phyloP scores from a whole-genome alignment of 2,113 vertebrate species.

The Leptobrachium ailaonicum region DNA sequence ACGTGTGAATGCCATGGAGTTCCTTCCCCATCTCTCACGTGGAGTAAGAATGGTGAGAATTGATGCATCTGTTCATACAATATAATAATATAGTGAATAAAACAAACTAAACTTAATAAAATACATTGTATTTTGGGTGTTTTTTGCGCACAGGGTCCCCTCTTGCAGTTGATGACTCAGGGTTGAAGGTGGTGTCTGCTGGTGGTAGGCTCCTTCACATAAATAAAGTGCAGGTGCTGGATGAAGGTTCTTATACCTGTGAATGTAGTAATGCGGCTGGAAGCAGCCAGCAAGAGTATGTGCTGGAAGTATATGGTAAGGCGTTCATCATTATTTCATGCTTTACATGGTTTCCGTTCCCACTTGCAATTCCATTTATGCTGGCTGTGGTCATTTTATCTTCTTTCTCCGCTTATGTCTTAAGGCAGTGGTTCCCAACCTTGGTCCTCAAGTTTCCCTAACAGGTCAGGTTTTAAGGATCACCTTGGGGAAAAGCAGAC shows the following conservation, averaged over 20 bases:
- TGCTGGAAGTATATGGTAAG: constrained; percentile 66
- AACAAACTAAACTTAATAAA: too few species aligned
- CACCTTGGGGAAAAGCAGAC: too few species aligned
- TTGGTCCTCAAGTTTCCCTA: too few species aligned
- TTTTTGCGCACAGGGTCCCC: constrained; percentile 53
- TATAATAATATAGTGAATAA: neutral
- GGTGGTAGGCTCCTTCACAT: constrained; percentile 63
- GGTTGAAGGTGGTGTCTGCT: constrained; percentile 3
- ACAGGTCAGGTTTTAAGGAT: too few species aligned
- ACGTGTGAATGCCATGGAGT: constrained; percentile 78
- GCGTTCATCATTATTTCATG: fast-evolving
- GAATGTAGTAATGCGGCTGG: constrained; percentile 64
- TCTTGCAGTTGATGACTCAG: constrained; percentile 40
- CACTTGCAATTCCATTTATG: too few species aligned
- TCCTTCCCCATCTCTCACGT: constrained; percentile 80
- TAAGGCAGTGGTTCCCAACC: too few species aligned
- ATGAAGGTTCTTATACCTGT: constrained; percentile 62
- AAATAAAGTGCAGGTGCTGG: constrained; percentile 48
- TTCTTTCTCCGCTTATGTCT: too few species aligned
- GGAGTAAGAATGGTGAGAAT: constrained; percentile 82
- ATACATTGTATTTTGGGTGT: constrained; percentile 3
- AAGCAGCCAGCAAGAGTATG: constrained; percentile 60
- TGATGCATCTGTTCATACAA: too few species aligned
- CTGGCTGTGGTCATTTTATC: too few species aligned
- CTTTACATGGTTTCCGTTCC: too few species aligned